Percentiles rank a stretch among this genome's conserved stretches.
phyloP scores from a whole-genome alignment of 2,888 invertebrate genomes.

The Sesamia inferens region DNA sequence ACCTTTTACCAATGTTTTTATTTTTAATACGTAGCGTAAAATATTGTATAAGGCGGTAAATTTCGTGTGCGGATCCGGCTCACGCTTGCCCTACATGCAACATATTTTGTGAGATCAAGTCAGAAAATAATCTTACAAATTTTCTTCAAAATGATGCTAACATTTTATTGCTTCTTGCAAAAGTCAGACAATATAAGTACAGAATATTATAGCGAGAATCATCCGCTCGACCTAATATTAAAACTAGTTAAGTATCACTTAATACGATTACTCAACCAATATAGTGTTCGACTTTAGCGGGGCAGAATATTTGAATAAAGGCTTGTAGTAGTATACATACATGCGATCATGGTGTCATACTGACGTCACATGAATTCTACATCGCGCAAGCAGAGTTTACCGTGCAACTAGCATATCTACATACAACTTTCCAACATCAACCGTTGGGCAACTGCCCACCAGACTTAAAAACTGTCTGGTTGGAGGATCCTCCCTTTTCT shows the following conservation, averaged over 20 bases:
- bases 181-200: not conserved
- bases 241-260: not conserved
- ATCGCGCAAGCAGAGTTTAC: no score
- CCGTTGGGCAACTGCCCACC: no score
- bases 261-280: conserved; percentile 7
- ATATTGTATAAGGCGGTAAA: not conserved
- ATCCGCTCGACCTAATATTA: not conserved
- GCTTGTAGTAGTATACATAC: no score
- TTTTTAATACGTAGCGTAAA: not conserved
- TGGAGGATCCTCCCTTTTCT: no score
- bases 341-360: no score
- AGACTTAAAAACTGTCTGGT: no score
- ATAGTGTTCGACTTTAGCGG: conserved; percentile 4
- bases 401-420: no score
- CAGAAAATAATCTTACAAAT: conserved; percentile 10
- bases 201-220: not conserved
- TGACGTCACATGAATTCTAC: no score
- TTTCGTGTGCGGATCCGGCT: not conserved
- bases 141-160: conserved; percentile 7
- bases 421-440: no score
- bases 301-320: no score
- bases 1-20: not conserved
- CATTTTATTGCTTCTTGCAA: not conserved
- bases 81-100: not conserved
- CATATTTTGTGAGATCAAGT: conserved; percentile 15